phyloP scores from a whole-genome alignment of 23 tunicate genomes.

The Trididemnum nubilum region DNA sequence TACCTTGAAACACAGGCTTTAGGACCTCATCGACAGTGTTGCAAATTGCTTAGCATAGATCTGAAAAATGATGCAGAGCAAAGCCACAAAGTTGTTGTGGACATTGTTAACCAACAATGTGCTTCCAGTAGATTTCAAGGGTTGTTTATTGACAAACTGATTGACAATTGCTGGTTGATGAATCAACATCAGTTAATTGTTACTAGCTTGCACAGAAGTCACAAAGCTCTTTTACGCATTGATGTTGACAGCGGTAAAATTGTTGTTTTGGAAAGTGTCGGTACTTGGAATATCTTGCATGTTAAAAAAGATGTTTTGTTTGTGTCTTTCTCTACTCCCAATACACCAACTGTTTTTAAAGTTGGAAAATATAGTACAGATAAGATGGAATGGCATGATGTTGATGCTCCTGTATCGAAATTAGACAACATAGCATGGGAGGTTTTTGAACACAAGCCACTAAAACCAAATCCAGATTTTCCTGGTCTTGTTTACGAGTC shows the following conservation, averaged over 20 bases:
- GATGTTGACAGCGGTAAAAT: constrained; percentile 53
- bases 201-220: constrained; percentile 39
- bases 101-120: constrained; percentile 30
- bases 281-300: constrained; percentile 31
- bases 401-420: constrained; percentile 26
- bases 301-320: constrained; percentile 56
- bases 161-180: constrained; percentile 32
- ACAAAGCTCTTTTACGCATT: constrained; percentile 26
- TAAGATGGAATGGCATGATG: constrained; percentile 39
- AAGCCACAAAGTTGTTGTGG: constrained; percentile 32
- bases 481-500: constrained; percentile 63
- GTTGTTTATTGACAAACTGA: constrained; percentile 38
- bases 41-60: constrained; percentile 36
- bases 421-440: constrained; percentile 43
- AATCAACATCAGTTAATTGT: constrained; percentile 24
- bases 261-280: constrained; percentile 34
- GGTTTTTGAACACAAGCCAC: constrained; percentile 46
- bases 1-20: constrained; percentile 55
- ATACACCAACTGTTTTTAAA: constrained; percentile 36
- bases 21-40: constrained; percentile 85
- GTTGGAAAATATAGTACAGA: constrained; percentile 17
- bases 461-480: constrained; percentile 29
- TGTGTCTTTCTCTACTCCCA: constrained; percentile 63
- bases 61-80: not conserved
- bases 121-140: constrained; percentile 47